A percentile compares a stretch with the other conserved stretches of the same genome.
Evolutionary conservation across 2,113 vertebrate genomes (phyloP).

Genomic region (Odontophorus gujanensis): DNA sequence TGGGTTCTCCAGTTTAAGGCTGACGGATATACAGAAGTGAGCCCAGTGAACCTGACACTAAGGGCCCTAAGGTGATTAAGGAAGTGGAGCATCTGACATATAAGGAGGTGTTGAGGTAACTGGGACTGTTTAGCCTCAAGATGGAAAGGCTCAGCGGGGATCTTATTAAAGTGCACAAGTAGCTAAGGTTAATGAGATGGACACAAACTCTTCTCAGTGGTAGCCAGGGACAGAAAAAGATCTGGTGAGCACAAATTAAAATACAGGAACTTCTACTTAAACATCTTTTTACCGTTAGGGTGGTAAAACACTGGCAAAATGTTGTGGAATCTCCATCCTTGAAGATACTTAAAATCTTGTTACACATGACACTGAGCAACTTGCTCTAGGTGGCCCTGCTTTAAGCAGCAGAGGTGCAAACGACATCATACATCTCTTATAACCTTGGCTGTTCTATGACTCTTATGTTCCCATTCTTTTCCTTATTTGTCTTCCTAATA

Average conservation of each 20-base stretch:
- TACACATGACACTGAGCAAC: background rate
- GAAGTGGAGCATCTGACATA: background rate
- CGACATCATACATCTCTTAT: background rate
- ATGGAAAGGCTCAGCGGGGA: background rate
- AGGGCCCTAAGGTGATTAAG: background rate
- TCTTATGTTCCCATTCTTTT: background rate
- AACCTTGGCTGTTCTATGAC: background rate
- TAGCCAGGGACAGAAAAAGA: background rate
- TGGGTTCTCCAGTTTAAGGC: background rate
- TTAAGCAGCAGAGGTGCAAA: background rate
- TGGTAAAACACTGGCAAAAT: background rate
- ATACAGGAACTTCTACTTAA: background rate
- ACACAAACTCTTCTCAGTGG: background rate
- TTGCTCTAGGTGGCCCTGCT: background rate
- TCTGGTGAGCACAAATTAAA: background rate
- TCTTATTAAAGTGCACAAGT: background rate
- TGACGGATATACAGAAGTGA: background rate
- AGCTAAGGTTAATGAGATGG: background rate
- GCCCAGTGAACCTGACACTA: background rate
- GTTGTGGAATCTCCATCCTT: background rate
- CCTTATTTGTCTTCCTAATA: background rate
- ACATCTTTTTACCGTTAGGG: background rate
- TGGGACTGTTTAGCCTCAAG: background rate
- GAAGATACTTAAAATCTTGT: background rate
- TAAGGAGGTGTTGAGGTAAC: background rate